Conservation (phyloP, 1,140 invertebrate species). For the Brachionus sp. region DNA sequence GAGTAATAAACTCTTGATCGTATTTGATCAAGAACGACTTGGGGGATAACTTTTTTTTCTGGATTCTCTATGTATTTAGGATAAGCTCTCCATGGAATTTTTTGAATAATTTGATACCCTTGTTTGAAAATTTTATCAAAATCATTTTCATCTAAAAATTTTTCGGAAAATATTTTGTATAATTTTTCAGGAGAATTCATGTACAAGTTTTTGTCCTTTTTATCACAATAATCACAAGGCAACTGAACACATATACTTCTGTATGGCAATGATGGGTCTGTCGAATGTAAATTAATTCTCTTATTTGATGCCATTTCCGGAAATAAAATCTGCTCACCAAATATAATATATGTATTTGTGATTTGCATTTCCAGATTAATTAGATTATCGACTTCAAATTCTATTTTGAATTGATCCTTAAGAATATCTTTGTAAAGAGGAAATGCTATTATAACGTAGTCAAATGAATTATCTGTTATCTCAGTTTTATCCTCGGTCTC, state of each 20-base stretch:
- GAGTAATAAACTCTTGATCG: conserved; percentile 11
- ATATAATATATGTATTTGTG: conserved; percentile 26
- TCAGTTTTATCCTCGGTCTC: background rate
- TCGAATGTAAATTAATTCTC: background rate
- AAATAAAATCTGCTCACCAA: background rate
- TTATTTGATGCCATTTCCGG: background rate
- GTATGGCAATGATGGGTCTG: background rate
- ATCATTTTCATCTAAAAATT: background rate
- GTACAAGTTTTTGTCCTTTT: conserved; percentile 18
- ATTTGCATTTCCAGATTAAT: conserved; percentile 31
- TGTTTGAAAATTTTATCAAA: conserved; percentile 29
- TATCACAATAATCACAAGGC: conserved; percentile 31
- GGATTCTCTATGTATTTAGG: background rate
- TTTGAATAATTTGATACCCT: background rate
- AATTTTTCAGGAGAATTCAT: background rate
- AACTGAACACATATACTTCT: background rate
- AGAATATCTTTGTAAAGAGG: conserved; percentile 18
- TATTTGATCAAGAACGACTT: background rate
- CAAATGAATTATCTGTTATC: background rate
- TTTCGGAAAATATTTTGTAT: conserved; percentile 39
- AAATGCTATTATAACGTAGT: conserved; percentile 39
- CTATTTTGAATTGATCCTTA: background rate
- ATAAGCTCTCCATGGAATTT: conserved; percentile 34
- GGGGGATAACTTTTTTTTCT: background rate
- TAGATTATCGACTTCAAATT: background rate